Evolutionary conservation across 1,140 invertebrate genomes (phyloP).

Genomic region (Drosophila asahinai): DNA sequence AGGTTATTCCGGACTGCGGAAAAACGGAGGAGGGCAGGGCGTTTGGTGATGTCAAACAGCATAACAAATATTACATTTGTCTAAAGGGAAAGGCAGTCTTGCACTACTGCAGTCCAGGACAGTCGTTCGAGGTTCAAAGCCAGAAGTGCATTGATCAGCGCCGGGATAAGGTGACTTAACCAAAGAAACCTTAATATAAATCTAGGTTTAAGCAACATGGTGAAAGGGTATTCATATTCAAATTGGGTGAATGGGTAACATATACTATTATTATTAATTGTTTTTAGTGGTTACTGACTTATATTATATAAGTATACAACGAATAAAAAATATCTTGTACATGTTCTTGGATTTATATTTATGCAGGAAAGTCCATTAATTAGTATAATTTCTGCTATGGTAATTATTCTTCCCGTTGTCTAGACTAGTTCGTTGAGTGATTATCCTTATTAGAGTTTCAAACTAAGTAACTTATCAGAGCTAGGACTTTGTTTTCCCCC

Average conservation of each 20-base stretch:
- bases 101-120: slow-evolving; percentile 53
- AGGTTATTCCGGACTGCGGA: slow-evolving; percentile 21
- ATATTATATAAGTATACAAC: slow-evolving; percentile 7
- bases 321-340: slow-evolving; percentile 4
- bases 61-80: slow-evolving; percentile 61
- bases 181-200: background rate
- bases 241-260: slow-evolving; percentile 14
- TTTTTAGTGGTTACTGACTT: slow-evolving; percentile 28
- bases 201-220: slow-evolving; percentile 18
- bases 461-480: too few relatives aligned
- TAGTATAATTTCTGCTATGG: too few relatives aligned
- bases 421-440: too few relatives aligned
- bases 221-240: slow-evolving; percentile 18
- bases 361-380: background rate
- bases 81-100: slow-evolving; percentile 23
- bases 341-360: too few relatives aligned
- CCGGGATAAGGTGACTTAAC: slow-evolving; percentile 23
- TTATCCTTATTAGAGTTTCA: too few relatives aligned
- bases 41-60: slow-evolving; percentile 31
- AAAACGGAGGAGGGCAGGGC: slow-evolving; percentile 14
- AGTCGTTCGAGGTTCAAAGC: slow-evolving; percentile 49
- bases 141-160: slow-evolving; percentile 35
- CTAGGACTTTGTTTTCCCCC: too few relatives aligned
- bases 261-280: background rate
- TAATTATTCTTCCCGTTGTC: too few relatives aligned